A percentile compares a stretch with the other conserved stretches of the same genome.
phyloP scores from a whole-genome alignment of 2,888 invertebrate genomes.

The Xylophagus ater region DNA sequence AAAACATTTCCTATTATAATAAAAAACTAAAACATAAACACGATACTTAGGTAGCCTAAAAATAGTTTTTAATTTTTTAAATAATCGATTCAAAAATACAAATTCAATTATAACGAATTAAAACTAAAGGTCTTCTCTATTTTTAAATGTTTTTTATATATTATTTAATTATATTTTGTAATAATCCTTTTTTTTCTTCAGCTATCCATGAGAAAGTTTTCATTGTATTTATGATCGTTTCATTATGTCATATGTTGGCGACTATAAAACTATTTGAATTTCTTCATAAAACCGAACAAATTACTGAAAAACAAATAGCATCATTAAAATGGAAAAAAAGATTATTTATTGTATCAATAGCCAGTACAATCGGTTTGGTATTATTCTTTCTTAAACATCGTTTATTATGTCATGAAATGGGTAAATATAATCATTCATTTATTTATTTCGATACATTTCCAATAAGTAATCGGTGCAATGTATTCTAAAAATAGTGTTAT shows the following conservation, averaged over 20 bases:
- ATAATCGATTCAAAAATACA: too few relatives aligned
- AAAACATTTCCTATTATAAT: too few relatives aligned
- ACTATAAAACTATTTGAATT: conserved; percentile 48
- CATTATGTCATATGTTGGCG: conserved; percentile 71
- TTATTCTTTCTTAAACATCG: conserved; percentile 84
- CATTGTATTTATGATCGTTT: conserved; percentile 78
- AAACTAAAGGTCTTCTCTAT: background rate
- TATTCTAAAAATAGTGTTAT: too few relatives aligned
- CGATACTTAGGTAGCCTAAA: too few relatives aligned
- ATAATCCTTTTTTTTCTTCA: conserved; percentile 39
- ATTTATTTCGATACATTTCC: too few relatives aligned
- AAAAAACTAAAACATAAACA: too few relatives aligned
- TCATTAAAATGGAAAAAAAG: conserved; percentile 57
- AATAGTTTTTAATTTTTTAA: too few relatives aligned
- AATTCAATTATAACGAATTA: too few relatives aligned
- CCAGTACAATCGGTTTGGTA: conserved; percentile 71
- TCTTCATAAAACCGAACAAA: conserved; percentile 26
- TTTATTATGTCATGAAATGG: conserved; percentile 77
- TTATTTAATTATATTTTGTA: conserved; percentile 2
- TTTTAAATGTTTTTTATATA: background rate
- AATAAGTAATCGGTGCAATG: too few relatives aligned
- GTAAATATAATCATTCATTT: conserved; percentile 56
- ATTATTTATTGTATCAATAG: conserved; percentile 63
- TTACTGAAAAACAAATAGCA: conserved; percentile 38
- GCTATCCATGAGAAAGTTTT: conserved; percentile 86